Base-by-base conservation (phyloP, 2,113 vertebrate species). In the Blennius ocellaris region DNA sequence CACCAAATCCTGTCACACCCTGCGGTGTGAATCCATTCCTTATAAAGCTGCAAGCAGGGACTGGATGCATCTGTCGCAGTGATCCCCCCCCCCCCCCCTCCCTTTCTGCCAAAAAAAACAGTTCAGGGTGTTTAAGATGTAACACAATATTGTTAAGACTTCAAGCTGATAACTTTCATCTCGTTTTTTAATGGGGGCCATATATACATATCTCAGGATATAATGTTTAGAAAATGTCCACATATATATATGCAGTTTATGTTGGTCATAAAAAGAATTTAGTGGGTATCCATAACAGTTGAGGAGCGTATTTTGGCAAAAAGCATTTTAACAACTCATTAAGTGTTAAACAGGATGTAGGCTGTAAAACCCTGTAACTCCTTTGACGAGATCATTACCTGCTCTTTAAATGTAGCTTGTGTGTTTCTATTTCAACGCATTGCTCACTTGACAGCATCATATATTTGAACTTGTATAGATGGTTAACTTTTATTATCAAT, bases 401-500 rank as follows among this genome's bases (percentile, higher is more conserved):
- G 7, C 6, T 57, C 37, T 57, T 57, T 52, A 78, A 6, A 72
- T 41, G 60, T 37, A 6, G 47, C 43, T 77, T 30, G 11, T 45
- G 14, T 51, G 39, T 41, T 63, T 8, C 48, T 43, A 49, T 57
- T 57, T 67, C 9, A 71, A 71, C 43, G n/a, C 39, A 77, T 36
- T 55, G 55, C 4, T 47, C 52, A 50, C 55, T 43, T n/a, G 36
- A 60, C 8, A 71, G 62, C 15, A 62, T 57, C 51, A 49, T 39
- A n/a, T 43, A 59, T 16, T 50, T 37, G 14, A 6, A 50, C 71
- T 70, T 51, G 17, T 61, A 80, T 45, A 11, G 8, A 71, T 70
- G n/a, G 40, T 67, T 67, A 76, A 51, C 21, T 80, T 87, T 86
- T 86, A 89, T 85, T 85, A 69, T 85, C 80, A 88, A 74, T 82